Percentiles rank a stretch among this genome's conserved stretches.
These are phyloP conservation scores for Nasonia longicornis DNA, from an alignment of 1,140 invertebrate species.

Conservation along the genomic window DNA sequence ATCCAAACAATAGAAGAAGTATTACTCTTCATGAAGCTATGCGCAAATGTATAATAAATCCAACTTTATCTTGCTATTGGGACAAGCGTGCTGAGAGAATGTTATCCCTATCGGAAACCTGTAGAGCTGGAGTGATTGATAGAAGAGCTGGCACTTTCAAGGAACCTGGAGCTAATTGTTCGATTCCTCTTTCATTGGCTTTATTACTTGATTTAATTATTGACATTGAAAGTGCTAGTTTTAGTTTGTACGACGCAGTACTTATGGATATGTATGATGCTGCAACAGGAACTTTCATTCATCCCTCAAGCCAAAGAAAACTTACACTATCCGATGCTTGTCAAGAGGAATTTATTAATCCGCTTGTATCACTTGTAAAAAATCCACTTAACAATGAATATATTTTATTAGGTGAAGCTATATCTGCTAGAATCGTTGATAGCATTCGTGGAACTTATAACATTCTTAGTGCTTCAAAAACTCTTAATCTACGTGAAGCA, in stretches of 20 bases:
- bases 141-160: slow-evolving; percentile 82
- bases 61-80: slow-evolving; percentile 84
- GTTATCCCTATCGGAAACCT: slow-evolving; percentile 81
- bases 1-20: slow-evolving; percentile 80
- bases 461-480: slow-evolving; percentile 72
- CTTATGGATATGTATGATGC: slow-evolving; percentile 85
- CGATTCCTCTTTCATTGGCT: slow-evolving; percentile 79
- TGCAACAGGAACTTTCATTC: slow-evolving; percentile 79
- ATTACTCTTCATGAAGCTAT: slow-evolving; percentile 89
- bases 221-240: slow-evolving; percentile 85
- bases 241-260: slow-evolving; percentile 86
- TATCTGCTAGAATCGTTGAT: slow-evolving; percentile 81
- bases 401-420: slow-evolving; percentile 80
- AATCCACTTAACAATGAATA: slow-evolving; percentile 79
- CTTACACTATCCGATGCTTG: slow-evolving; percentile 85
- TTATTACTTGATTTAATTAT: slow-evolving; percentile 83
- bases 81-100: slow-evolving; percentile 78
- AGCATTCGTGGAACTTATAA: slow-evolving; percentile 78
- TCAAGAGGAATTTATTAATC: slow-evolving; percentile 84
- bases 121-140: slow-evolving; percentile 86
- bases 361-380: slow-evolving; percentile 83
- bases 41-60: slow-evolving; percentile 82
- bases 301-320: slow-evolving; percentile 83
- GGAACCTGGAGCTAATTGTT: slow-evolving; percentile 76
- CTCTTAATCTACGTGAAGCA: slow-evolving; percentile 79